Evolutionary conservation across 2,797 vertebrate genomes (phyloP).

Genomic region (Enteromius radiatus): DNA sequence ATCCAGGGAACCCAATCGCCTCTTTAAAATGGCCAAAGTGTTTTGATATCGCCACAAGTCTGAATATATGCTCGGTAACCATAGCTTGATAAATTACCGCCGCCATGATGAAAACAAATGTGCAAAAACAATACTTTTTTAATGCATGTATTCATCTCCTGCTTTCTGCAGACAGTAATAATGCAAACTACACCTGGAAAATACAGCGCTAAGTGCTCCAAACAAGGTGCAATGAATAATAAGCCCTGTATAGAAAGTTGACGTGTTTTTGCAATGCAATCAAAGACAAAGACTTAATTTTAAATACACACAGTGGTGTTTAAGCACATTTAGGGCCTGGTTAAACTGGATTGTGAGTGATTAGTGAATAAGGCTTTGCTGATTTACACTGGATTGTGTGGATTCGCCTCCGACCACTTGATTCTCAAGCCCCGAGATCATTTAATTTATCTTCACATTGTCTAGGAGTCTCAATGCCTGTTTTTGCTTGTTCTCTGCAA

Average conservation of each 20-base stretch:
- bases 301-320: background rate
- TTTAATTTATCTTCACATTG: constrained; percentile 1
- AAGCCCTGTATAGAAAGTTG: background rate
- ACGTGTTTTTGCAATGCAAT: background rate
- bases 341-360: background rate
- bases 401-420: background rate
- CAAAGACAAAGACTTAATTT: constrained; percentile 1
- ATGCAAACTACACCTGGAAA: background rate
- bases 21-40: background rate
- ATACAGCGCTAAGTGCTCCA: background rate
- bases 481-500: constrained; percentile 17
- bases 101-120: background rate
- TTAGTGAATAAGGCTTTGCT: background rate
- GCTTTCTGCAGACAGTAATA: constrained; percentile 5
- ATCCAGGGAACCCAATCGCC: background rate
- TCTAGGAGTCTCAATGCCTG: background rate
- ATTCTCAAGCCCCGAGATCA: background rate
- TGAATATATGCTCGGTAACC: background rate
- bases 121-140: background rate
- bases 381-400: background rate
- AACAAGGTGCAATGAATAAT: background rate
- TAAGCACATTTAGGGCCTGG: background rate
- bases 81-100: background rate
- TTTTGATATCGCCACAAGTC: background rate
- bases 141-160: background rate